A percentile compares a stretch with the other conserved stretches of the same genome.
These are phyloP conservation scores for Pandemis cinnamomeana DNA, from an alignment of 2,888 invertebrate species.

Conservation along the genomic window DNA sequence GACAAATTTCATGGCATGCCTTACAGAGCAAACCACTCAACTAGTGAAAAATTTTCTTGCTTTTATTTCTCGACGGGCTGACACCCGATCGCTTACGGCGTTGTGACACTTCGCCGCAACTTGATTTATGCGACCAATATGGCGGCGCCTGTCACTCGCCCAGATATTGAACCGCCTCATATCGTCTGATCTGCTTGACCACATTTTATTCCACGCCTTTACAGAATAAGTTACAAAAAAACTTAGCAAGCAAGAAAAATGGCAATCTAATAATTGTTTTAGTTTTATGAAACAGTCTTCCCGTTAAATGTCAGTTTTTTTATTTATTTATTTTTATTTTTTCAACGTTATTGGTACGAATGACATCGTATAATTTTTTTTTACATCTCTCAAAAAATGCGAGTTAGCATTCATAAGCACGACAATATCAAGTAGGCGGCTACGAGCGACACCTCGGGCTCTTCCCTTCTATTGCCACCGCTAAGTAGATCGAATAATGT, in stretches of 20 bases:
- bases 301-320: background rate
- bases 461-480: conserved; percentile 62
- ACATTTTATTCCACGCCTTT: conserved; percentile 30
- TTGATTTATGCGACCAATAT: conserved; percentile 84
- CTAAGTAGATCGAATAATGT: conserved; percentile 84
- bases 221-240: background rate
- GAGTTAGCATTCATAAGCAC: conserved; percentile 51
- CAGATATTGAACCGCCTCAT: conserved; percentile 73
- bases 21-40: conserved; percentile 78
- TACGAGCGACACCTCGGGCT: conserved; percentile 68
- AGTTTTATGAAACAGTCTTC: background rate
- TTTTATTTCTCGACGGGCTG: conserved; percentile 80
- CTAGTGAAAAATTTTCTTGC: conserved; percentile 76
- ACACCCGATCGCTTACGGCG: conserved; percentile 82
- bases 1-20: conserved; percentile 78
- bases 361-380: no score
- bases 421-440: conserved; percentile 64
- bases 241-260: background rate
- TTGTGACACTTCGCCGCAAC: conserved; percentile 75
- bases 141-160: conserved; percentile 78
- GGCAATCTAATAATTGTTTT: background rate
- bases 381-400: conserved; percentile 27
- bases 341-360: background rate
- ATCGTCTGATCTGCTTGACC: conserved; percentile 60
- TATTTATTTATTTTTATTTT: background rate